A percentile compares a stretch with the other conserved stretches of the same genome.
Evolutionary conservation across 2,113 vertebrate genomes (phyloP).

Genomic region (Archilochus colubris): DNA sequence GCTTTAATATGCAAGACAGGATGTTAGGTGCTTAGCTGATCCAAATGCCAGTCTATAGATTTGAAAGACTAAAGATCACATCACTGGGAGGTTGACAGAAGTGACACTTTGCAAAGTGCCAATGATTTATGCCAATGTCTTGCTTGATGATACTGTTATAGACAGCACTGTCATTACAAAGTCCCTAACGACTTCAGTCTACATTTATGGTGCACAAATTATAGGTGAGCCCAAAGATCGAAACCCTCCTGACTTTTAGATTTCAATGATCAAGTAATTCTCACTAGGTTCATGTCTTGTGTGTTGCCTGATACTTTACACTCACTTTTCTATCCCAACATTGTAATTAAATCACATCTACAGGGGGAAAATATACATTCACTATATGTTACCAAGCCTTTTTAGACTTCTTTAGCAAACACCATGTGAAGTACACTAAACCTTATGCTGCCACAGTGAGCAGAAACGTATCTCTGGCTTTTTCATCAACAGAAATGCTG

Average conservation of each 20-base stretch:
- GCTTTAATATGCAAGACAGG: conserved; percentile 92
- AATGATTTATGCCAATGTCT: conserved; percentile 97
- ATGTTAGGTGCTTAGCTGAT: conserved; percentile 85
- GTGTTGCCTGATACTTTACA: conserved; percentile 19
- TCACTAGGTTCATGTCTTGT: conserved; percentile 57
- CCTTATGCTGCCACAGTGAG: background rate
- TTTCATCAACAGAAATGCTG: background rate
- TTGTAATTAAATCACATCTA: background rate
- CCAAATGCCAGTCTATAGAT: conserved; percentile 99
- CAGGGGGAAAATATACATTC: background rate
- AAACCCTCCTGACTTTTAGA: conserved; percentile 82
- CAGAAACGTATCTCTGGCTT: background rate
- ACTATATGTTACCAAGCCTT: background rate
- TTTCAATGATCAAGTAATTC: conserved; percentile 76
- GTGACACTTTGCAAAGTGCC: conserved; percentile 93
- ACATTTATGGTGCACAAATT: conserved; percentile 90
- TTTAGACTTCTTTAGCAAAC: background rate
- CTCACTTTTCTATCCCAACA: background rate
- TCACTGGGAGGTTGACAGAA: conserved; percentile 92
- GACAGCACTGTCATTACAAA: conserved; percentile 97
- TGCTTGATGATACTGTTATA: conserved; percentile 91
- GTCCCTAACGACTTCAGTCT: conserved; percentile 81
- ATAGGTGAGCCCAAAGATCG: conserved; percentile 87
- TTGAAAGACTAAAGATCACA: conserved; percentile 99
- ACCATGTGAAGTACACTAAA: background rate